phyloP scores from a whole-genome alignment of 2,113 vertebrate genomes.

The Aegithalos caudatus region DNA sequence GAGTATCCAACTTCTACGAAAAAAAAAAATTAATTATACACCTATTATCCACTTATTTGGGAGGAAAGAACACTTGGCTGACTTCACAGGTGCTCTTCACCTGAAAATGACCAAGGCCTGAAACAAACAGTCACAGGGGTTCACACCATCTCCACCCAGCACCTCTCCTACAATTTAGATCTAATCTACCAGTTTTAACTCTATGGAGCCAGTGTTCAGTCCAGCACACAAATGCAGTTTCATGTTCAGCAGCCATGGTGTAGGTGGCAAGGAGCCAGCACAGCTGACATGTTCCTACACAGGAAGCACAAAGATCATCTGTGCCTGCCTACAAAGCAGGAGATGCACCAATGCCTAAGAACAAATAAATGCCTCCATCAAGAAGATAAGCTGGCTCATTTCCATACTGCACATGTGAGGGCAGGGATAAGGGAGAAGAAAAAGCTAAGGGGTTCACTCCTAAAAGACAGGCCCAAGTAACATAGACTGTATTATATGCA shows the following conservation, averaged over 20 bases:
- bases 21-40: background rate
- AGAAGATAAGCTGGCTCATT: background rate
- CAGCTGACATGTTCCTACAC: background rate
- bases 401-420: background rate
- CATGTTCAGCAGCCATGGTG: accelerated
- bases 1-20: background rate
- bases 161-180: background rate
- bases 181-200: background rate
- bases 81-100: background rate
- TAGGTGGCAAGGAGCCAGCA: accelerated
- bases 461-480: background rate
- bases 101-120: background rate
- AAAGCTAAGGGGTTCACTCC: background rate
- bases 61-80: background rate
- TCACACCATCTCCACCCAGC: background rate
- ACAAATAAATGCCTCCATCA: background rate
- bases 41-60: background rate
- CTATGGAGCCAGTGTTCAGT: accelerated
- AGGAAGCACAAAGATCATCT: background rate
- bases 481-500: background rate
- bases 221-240: background rate
- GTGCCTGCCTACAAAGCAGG: background rate
- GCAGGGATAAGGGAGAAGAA: background rate
- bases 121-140: background rate
- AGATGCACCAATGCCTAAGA: background rate